A percentile compares a stretch with the other conserved stretches of the same genome.
phyloP scores from a whole-genome alignment of 2,888 invertebrate genomes.

The Chrysolina oricalcia region DNA sequence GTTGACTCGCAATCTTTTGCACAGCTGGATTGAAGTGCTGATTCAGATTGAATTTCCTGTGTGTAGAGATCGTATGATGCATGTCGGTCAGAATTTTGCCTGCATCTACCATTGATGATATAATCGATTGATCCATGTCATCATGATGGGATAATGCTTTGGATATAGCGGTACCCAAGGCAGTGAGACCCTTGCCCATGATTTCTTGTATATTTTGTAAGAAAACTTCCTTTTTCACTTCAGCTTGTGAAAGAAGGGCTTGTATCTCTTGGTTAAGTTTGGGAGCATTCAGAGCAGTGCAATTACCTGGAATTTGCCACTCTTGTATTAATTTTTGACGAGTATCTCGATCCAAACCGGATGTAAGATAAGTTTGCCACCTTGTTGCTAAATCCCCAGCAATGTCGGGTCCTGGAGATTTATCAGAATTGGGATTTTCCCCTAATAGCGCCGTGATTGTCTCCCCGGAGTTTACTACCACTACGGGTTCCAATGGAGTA shows the following conservation, averaged over 20 bases:
- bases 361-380: too few species aligned
- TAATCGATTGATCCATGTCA: background rate
- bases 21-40: background rate
- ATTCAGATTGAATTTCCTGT: background rate
- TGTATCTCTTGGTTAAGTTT: background rate
- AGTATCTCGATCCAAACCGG: background rate
- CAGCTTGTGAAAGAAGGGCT: background rate
- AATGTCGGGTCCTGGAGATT: too few species aligned
- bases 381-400: too few species aligned
- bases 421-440: too few species aligned
- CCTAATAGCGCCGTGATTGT: too few species aligned
- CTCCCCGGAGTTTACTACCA: too few species aligned
- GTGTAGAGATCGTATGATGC: background rate
- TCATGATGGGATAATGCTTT: background rate
- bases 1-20: background rate
- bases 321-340: background rate
- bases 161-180: background rate
- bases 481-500: too few species aligned
- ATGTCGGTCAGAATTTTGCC: conserved; percentile 1
- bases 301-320: background rate
- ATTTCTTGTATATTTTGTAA: background rate
- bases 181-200: background rate
- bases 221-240: background rate
- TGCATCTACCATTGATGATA: background rate
- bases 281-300: background rate